Conservation (phyloP, 2,113 vertebrate genomes). For the Chelonoidis abingdonii region DNA sequence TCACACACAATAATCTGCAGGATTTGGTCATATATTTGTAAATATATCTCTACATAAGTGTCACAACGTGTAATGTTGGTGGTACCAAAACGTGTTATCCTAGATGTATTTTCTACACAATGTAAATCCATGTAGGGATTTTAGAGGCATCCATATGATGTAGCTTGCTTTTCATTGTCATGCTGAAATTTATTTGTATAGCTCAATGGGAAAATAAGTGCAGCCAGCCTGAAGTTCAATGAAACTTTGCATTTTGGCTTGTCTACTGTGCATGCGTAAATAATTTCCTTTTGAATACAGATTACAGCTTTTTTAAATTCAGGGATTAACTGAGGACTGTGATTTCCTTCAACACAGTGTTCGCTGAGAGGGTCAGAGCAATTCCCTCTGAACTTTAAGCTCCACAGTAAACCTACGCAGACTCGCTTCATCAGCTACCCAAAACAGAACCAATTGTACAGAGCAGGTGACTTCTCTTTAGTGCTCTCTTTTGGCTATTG, state of each 20-base stretch:
- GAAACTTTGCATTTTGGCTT: neutral
- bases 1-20: neutral
- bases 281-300: conserved; percentile 31
- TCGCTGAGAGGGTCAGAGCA: neutral
- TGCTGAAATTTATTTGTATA: neutral
- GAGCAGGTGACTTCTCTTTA: neutral
- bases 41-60: neutral
- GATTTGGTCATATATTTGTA: neutral
- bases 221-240: neutral
- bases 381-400: neutral
- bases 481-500: neutral
- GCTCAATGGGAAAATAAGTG: neutral
- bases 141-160: fast-evolving
- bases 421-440: neutral
- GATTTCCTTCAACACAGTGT: neutral
- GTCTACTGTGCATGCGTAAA: neutral
- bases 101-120: neutral
- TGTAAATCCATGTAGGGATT: conserved; percentile 2
- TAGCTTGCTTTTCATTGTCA: neutral
- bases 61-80: neutral
- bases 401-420: neutral
- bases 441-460: neutral
- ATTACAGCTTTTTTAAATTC: conserved; percentile 19
- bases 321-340: neutral
- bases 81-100: neutral